phyloP scores from a whole-genome alignment of 2,797 vertebrate species.

The Chaetophractus vellerosus region DNA sequence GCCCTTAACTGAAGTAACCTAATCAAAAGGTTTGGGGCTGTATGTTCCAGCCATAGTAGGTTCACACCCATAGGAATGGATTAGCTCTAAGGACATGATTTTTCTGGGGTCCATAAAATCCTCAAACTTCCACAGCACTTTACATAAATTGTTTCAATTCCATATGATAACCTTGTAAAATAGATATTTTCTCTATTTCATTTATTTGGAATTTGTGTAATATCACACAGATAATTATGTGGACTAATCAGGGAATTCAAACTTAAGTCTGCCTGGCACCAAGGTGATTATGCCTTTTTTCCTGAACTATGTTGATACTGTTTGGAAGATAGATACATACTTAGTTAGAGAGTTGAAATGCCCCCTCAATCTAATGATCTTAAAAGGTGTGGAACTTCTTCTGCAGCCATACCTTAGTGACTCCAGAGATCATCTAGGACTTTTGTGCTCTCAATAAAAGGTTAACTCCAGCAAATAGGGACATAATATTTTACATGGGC shows the following conservation, averaged over 20 bases:
- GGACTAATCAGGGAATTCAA: slow-evolving; percentile 1
- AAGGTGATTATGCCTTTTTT: not conserved
- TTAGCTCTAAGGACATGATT: no score
- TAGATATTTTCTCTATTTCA: not conserved
- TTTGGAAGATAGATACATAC: not conserved
- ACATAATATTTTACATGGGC: not conserved
- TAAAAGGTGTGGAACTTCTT: not conserved
- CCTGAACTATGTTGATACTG: not conserved
- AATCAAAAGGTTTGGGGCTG: no score
- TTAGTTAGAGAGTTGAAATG: not conserved
- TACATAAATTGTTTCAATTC: not conserved
- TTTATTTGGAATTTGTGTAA: slow-evolving; percentile 52
- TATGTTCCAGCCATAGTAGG: no score
- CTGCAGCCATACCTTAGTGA: not conserved
- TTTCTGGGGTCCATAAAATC: no score
- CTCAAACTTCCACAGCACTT: not conserved
- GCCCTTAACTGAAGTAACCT: no score
- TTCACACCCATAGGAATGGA: no score
- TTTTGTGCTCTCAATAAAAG: not conserved
- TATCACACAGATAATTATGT: not conserved
- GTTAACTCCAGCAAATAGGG: not conserved
- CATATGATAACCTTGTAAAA: not conserved
- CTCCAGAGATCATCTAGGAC: not conserved
- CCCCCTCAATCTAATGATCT: not conserved
- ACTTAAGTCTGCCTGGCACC: not conserved